A percentile compares a stretch with the other conserved stretches of the same genome.
phyloP scores from a whole-genome alignment of 2,113 vertebrate genomes.

The Sinocyclocheilus rhinocerous region DNA sequence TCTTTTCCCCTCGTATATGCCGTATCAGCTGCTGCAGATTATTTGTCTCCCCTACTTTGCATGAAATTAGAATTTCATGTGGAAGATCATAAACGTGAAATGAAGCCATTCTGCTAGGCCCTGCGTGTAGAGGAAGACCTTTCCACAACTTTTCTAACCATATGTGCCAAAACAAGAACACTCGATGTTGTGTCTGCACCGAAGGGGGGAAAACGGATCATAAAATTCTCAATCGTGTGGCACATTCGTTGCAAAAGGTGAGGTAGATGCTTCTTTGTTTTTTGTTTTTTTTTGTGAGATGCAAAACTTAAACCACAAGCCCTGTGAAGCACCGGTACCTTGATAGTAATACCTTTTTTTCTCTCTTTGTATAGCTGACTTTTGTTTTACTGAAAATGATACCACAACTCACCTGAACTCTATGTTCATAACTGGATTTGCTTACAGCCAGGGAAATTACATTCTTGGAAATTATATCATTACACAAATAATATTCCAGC shows the following conservation, averaged over 20 bases:
- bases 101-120: conserved; percentile 47
- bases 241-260: conserved; percentile 26
- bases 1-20: conserved; percentile 73
- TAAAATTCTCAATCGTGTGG: conserved; percentile 24
- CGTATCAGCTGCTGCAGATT: conserved; percentile 77
- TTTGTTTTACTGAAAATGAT: conserved; percentile 43
- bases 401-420: conserved; percentile 8
- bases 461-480: conserved; percentile 10
- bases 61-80: conserved; percentile 84
- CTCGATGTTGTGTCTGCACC: background rate
- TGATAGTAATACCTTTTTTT: background rate
- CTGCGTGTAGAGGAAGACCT: conserved; percentile 15
- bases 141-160: conserved; percentile 47
- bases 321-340: conserved; percentile 12
- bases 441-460: conserved; percentile 33
- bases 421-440: conserved; percentile 27
- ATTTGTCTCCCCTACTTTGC: conserved; percentile 76
- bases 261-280: conserved; percentile 16
- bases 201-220: background rate
- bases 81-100: conserved; percentile 71
- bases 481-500: conserved; percentile 30
- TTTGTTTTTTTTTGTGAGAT: conserved; percentile 9
- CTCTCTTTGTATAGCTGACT: background rate
- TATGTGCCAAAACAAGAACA: background rate
- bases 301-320: conserved; percentile 33